Conservation (phyloP, 2,797 vertebrate species). For the Dicrostonyx torquatus region DNA sequence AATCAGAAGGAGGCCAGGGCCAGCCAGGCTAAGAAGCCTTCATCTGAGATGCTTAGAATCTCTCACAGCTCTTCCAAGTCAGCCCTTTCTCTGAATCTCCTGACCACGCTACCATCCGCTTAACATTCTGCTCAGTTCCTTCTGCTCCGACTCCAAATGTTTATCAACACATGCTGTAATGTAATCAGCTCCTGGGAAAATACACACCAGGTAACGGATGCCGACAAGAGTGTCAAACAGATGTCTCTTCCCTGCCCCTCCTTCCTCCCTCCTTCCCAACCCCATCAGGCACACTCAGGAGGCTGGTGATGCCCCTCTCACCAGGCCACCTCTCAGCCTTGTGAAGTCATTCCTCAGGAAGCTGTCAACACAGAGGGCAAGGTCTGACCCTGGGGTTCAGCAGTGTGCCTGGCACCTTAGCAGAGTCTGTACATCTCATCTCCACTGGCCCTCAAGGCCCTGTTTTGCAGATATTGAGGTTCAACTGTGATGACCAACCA, state of each 20-base stretch:
- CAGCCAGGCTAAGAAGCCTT: neutral
- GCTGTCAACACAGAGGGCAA: neutral
- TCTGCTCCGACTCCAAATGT: conserved; percentile 82
- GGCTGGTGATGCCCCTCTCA: neutral
- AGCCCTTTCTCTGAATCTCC: conserved; percentile 23
- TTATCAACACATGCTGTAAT: conserved; percentile 87
- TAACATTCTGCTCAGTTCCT: conserved; percentile 78
- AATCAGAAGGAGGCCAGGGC: neutral
- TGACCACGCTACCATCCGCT: conserved; percentile 44
- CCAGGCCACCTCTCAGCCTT: neutral
- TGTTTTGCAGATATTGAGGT: conserved; percentile 3
- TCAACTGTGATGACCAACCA: neutral
- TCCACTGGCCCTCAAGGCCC: neutral
- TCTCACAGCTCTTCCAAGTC: neutral
- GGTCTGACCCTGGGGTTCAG: neutral
- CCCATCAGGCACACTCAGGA: conserved; percentile 53
- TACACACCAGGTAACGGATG: conserved; percentile 83
- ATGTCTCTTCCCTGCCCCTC: conserved; percentile 66
- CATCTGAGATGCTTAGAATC: neutral
- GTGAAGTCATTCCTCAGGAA: neutral
- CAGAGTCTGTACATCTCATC: neutral
- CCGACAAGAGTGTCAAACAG: conserved; percentile 82
- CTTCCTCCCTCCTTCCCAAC: conserved; percentile 13
- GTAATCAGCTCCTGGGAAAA: conserved; percentile 87
- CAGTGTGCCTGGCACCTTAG: neutral